Percentiles rank a stretch among this genome's conserved stretches.
These are phyloP conservation scores for Candoia aspera DNA, from an alignment of 2,113 vertebrate species.

Conservation along the genomic window DNA sequence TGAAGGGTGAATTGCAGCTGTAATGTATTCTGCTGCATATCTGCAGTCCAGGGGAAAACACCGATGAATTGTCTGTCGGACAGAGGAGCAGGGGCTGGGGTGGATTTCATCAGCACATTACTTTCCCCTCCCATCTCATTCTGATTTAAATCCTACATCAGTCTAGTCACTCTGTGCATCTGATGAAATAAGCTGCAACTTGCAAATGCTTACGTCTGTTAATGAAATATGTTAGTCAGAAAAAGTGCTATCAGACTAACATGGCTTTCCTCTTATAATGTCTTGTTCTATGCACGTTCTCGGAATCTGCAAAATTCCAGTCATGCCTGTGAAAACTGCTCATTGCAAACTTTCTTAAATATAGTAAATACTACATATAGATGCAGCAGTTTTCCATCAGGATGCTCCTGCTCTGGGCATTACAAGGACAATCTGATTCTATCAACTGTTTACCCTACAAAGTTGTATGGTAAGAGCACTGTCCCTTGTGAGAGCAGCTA, in stretches of 20 bases:
- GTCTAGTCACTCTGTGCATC: background rate
- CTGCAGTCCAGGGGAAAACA: background rate
- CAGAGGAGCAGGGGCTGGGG: background rate
- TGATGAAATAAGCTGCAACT: background rate
- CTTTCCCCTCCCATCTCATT: background rate
- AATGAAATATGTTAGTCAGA: background rate
- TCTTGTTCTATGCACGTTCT: background rate
- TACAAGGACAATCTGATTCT: no score
- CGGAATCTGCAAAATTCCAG: background rate
- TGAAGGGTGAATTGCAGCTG: background rate
- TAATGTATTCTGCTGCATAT: background rate
- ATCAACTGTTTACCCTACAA: no score
- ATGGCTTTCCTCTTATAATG: background rate
- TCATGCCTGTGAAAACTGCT: no score
- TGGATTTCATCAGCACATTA: background rate
- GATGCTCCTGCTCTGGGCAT: no score
- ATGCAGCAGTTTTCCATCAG: no score
- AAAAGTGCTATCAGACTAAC: background rate
- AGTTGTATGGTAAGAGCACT: no score
- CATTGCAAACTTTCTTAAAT: no score
- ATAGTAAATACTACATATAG: no score
- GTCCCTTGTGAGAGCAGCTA: no score
- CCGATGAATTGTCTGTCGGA: background rate
- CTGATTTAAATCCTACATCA: background rate
- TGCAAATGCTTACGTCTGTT: background rate